Evolutionary conservation across 2,797 vertebrate genomes (phyloP), one percentile per base, ranked within the genome.

Genomic region (Danio albolineatus): DNA sequence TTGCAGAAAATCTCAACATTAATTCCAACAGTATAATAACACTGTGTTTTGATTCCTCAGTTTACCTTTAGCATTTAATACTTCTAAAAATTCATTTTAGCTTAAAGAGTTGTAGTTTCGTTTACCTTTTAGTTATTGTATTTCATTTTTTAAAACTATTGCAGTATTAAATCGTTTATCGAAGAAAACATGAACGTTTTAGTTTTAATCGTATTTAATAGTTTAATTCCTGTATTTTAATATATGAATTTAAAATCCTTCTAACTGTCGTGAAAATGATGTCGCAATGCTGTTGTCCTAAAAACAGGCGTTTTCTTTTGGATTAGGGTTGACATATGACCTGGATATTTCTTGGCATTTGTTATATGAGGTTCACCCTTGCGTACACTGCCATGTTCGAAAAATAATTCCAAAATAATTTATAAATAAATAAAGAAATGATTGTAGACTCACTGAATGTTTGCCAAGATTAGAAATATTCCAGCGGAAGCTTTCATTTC

Each of bases 401-500:
- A 53, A 61, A 36, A 44, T 5, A 10, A 13, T 54, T 62, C 38
- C 38, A 79, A 48, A 73, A 70, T 28, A 28, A 28, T 28, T 1
- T 28, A 28, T 28, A 28, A 28, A 28, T 28, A 28, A 28, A 28
- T 3, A 28, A n/a, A n/a, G n/a, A n/a, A 28, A 62, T 17, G 66
- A 71, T 62, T 79, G 49, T 64, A 19, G 69, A 72, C 66, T 62
- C 66, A 44, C 21, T 72, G 49, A 79, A 73, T 64, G 78, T 73
- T 73, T 79, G 48, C 21, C 10, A 12, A 38, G 49, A 46, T 46
- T 14, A 7, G 17, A 54, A 28, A 10, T 12, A 62, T 62, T 61
- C 9, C 41, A 76, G 12, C 7, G 9, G 21, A 61, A 36, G 28
- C 4, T 5, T 79, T 64, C 4, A 8, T 64, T 72, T 72, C 36